phyloP scores from a whole-genome alignment of 1,140 invertebrate genomes.

The Dreissena rostriformis region DNA sequence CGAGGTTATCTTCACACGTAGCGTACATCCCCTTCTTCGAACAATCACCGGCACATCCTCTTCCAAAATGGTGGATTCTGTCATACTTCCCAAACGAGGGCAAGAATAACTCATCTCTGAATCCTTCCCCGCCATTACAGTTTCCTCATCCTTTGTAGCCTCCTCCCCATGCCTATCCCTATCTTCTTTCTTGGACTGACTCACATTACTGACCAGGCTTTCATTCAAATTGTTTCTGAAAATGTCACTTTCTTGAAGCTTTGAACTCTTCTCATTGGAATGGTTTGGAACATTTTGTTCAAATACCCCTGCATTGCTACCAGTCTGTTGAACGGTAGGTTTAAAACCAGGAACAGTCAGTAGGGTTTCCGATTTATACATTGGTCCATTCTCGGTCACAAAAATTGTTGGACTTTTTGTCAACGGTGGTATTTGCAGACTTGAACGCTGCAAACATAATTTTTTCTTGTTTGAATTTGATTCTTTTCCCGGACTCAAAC shows the following conservation, averaged over 20 bases:
- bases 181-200: background rate
- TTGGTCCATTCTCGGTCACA: background rate
- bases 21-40: constrained; percentile 80
- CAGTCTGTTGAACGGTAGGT: no score
- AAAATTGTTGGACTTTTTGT: background rate
- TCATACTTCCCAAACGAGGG: constrained; percentile 1
- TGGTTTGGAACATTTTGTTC: no score
- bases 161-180: background rate
- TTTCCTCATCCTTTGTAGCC: background rate
- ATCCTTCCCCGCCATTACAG: background rate
- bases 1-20: constrained; percentile 79
- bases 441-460: background rate
- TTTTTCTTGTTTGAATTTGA: no score
- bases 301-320: no score
- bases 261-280: no score
- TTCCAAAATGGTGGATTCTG: constrained; percentile 79
- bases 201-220: background rate
- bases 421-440: background rate
- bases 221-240: no score
- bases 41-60: constrained; percentile 82
- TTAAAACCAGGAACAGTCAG: background rate
- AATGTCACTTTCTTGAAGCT: no score
- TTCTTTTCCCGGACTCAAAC: no score
- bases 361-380: no score
- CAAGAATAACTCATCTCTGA: background rate